Base-by-base conservation (phyloP, 2,113 vertebrate genomes). In the Periophthalmodon schlosseri region DNA sequence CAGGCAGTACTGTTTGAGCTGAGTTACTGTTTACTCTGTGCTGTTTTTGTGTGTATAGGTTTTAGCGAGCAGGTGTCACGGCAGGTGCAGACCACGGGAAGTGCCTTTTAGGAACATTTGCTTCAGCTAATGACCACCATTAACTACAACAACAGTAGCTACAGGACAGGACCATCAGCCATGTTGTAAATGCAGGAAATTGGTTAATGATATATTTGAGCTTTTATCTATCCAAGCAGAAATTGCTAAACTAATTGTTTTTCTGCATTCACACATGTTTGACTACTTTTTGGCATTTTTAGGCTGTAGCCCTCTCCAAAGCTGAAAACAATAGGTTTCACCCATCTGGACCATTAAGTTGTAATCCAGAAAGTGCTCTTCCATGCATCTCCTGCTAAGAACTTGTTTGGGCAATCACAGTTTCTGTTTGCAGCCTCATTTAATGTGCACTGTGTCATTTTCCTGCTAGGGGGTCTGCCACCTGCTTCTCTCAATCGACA, bases 1-100 rank as follows among this genome's bases (percentile, higher is more conserved):
- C 61, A 65, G 34, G 10, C 20, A 39, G 61, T 23, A n/a, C 21
- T 21, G 44, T 24, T 39, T 39, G 63, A 39, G 34, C 34, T 6
- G 20, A 47, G 10, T 44, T 47, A 49, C 15, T 68, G n/a, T 65
- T 13, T 49, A 49, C 66, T 46, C n/a, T 46, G 44, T 68, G 44
- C 13, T 49, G 16, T 15, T 49, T 68, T 21, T 46, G 23, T 44
- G 52, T 21, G 52, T 4, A 68, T 24, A 68, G 39, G 39, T 21
- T 68, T 68, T 68, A 47, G 39, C 20, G 18, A 44, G 20, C 63
- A 65, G 63, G 63, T 65, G 63, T 44, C 63, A 65, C n/a, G 66
- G 66, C 46, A 47, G 39, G 66, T 49, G 46, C 66, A 49, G 66
- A 68, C 46, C 21, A 4, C 9, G 21, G 46, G 66, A 68, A 68